A percentile compares a stretch with the other conserved stretches of the same genome.
These are phyloP conservation scores for Meteorus sp. DNA, from an alignment of 1,140 invertebrate species.

Conservation along the genomic window DNA sequence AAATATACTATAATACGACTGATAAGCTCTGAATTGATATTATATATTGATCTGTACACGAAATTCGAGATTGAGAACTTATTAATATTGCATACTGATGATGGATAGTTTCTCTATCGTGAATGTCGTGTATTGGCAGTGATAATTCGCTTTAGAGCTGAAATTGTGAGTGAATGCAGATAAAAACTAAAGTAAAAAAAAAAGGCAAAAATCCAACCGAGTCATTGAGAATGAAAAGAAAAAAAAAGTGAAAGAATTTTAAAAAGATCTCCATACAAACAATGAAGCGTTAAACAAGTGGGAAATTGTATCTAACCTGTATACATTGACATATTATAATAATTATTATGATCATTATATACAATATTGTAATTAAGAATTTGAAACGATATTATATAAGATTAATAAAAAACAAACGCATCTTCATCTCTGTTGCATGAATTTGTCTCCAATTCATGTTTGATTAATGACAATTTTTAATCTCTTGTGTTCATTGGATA, in stretches of 20 bases:
- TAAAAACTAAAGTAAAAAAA: conserved; percentile 36
- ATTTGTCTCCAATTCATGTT: too few species aligned
- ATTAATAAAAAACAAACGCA: conserved; percentile 60
- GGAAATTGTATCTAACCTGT: conserved; percentile 58
- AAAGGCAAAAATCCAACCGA: conserved; percentile 32
- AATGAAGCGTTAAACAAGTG: conserved; percentile 41
- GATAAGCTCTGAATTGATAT: conserved; percentile 49
- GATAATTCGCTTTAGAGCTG: conserved; percentile 44
- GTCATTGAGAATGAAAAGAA: conserved; percentile 29
- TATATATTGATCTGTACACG: conserved; percentile 40
- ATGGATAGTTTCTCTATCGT: conserved; percentile 32
- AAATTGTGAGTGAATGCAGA: conserved; percentile 53
- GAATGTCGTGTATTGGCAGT: conserved; percentile 47
- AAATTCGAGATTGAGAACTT: conserved; percentile 42
- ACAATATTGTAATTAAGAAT: conserved; percentile 60
- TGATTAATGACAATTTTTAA: too few species aligned
- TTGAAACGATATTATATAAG: conserved; percentile 60
- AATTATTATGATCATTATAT: conserved; percentile 55
- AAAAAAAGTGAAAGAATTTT: conserved; percentile 20
- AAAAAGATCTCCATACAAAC: conserved; percentile 52
- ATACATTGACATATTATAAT: conserved; percentile 60
- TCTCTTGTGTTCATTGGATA: too few species aligned
- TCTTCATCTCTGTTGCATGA: conserved; percentile 47
- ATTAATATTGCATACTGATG: conserved; percentile 25
- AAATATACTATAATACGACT: conserved; percentile 61